phyloP scores from a whole-genome alignment of 2,888 invertebrate genomes.

The Diloba caeruleocephala region DNA sequence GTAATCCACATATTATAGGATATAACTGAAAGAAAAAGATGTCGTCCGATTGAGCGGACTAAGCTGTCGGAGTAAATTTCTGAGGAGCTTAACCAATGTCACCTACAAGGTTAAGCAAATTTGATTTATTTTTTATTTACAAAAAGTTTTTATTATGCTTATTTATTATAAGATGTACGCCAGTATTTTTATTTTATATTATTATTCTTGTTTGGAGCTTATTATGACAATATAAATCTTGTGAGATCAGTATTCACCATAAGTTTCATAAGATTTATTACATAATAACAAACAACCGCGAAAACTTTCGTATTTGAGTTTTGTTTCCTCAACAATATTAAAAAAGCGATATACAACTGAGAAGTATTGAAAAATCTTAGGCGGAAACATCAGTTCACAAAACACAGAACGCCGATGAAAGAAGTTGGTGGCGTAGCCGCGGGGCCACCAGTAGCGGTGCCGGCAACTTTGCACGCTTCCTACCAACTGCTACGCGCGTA shows the following conservation, averaged over 20 bases:
- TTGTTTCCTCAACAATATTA: constrained; percentile 64
- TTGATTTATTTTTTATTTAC: constrained; percentile 23
- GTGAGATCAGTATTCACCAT: constrained; percentile 37
- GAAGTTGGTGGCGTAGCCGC: constrained; percentile 66
- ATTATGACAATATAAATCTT: constrained; percentile 51
- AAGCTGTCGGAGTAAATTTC: too few relatives aligned
- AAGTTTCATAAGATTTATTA: constrained; percentile 65
- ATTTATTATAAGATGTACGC: constrained; percentile 2
- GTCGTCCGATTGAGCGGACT: too few relatives aligned
- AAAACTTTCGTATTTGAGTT: constrained; percentile 61
- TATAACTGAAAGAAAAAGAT: too few relatives aligned
- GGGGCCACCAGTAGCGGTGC: constrained; percentile 17
- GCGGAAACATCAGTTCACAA: constrained; percentile 63
- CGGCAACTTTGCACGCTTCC: constrained; percentile 52
- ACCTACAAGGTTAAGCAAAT: constrained; percentile 13
- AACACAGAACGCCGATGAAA: constrained; percentile 65
- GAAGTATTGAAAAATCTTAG: constrained; percentile 70
- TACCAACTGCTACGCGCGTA: constrained; percentile 49
- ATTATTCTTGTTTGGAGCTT: constrained; percentile 37
- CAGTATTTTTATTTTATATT: constrained; percentile 36
- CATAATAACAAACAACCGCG: constrained; percentile 58
- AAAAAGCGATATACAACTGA: constrained; percentile 67
- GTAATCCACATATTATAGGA: too few relatives aligned
- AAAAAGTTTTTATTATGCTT: constrained; percentile 17
- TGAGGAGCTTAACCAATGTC: constrained; percentile 17